Evolutionary conservation across 2,888 invertebrate species (phyloP).

Genomic region (Marasmarcha lunaedactyla): DNA sequence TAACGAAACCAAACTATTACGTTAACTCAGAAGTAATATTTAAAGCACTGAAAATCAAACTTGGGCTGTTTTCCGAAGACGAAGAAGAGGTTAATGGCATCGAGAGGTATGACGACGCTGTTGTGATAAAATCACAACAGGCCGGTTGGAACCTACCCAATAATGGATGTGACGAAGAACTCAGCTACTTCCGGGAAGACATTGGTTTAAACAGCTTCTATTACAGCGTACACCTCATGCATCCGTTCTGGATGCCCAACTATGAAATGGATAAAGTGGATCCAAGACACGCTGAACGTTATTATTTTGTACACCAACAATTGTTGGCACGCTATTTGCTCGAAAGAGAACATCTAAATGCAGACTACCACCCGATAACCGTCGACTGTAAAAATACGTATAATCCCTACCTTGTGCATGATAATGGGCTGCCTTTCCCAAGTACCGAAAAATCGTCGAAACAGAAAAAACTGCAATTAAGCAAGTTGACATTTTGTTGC

Average conservation of each 20-base stretch:
- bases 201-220: conserved; percentile 72
- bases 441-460: conserved; percentile 27
- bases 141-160: conserved; percentile 63
- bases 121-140: conserved; percentile 47
- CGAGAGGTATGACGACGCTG: conserved; percentile 23
- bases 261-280: conserved; percentile 44
- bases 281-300: conserved; percentile 44
- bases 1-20: conserved; percentile 51
- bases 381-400: conserved; percentile 28
- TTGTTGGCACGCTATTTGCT: conserved; percentile 40
- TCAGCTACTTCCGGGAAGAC: conserved; percentile 76
- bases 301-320: conserved; percentile 46
- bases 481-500: conserved; percentile 44
- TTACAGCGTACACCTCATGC: conserved; percentile 63
- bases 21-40: conserved; percentile 44
- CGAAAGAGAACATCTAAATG: conserved; percentile 37
- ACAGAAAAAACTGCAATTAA: conserved; percentile 35
- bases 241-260: conserved; percentile 71
- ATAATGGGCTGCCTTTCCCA: conserved; percentile 52
- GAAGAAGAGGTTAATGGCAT: conserved; percentile 31
- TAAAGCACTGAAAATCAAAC: conserved; percentile 40
- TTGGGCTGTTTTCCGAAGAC: conserved; percentile 22
- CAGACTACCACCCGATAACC: conserved; percentile 15
- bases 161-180: conserved; percentile 52
- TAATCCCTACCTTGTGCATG: conserved; percentile 41